Conservation (phyloP, 92 coral and sea anemone species). For the Pocillopora grandis region DNA sequence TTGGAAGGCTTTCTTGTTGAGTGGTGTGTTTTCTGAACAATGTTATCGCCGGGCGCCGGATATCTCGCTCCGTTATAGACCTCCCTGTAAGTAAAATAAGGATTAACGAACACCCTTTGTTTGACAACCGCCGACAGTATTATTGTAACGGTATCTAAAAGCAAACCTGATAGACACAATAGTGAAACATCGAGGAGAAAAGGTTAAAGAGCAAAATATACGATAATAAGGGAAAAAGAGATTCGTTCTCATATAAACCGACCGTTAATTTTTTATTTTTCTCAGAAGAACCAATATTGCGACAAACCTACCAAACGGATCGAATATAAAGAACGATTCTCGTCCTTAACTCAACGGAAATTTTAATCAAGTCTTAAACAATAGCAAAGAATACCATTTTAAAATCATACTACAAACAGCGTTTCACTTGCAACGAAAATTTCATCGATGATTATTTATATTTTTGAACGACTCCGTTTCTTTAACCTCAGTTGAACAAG, state of each 20-base stretch:
- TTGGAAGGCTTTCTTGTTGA: background rate
- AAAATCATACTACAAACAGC: background rate
- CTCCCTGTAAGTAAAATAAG: background rate
- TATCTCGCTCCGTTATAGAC: background rate
- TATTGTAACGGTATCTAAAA: slow-evolving; percentile 3
- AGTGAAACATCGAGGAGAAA: background rate
- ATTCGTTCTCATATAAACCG: too few species aligned
- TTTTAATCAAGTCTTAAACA: background rate
- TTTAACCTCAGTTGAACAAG: background rate
- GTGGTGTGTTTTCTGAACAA: background rate
- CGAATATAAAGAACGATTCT: background rate
- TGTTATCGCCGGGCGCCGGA: background rate
- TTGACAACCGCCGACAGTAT: background rate
- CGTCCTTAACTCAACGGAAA: slow-evolving; percentile 16
- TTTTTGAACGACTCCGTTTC: too few species aligned
- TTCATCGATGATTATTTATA: background rate
- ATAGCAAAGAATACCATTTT: background rate
- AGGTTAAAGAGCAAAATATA: too few species aligned
- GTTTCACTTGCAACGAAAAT: background rate
- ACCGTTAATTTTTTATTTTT: too few species aligned
- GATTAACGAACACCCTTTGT: background rate
- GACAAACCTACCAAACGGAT: background rate
- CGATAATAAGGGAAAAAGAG: too few species aligned
- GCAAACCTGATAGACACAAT: background rate
- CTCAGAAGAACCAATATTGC: background rate